These are phyloP conservation scores for Zaprionus bogoriensis DNA, from an alignment of 2,888 invertebrate genomes.

Conservation along the genomic window DNA sequence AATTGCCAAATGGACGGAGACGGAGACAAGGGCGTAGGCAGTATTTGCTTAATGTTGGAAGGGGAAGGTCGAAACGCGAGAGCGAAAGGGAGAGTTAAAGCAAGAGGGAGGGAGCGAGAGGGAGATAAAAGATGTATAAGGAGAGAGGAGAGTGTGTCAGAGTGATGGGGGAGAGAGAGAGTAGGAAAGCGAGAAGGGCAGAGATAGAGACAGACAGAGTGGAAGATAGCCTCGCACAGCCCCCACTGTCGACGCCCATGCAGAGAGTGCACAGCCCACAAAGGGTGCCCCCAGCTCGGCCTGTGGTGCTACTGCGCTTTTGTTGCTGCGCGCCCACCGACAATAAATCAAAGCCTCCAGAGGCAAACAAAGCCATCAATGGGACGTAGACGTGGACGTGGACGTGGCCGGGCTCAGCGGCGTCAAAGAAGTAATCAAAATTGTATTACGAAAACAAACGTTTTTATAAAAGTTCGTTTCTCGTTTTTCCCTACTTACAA, in stretches of 20 bases:
- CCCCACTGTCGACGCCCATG: background rate
- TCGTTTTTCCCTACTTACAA: slow-evolving; percentile 39
- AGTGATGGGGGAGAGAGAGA: no score
- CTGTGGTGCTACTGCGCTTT: slow-evolving; percentile 36
- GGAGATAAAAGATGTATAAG: no score
- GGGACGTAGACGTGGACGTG: slow-evolving; percentile 17
- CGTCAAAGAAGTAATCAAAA: slow-evolving; percentile 77
- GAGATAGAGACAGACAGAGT: no score
- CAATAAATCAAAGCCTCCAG: slow-evolving; percentile 61
- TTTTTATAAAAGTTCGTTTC: slow-evolving; percentile 65
- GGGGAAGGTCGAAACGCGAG: no score
- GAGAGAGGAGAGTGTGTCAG: no score
- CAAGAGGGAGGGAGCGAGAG: no score
- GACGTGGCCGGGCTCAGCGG: slow-evolving; percentile 26
- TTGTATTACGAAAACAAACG: slow-evolving; percentile 77
- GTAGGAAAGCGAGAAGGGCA: no score
- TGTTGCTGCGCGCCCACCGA: slow-evolving; percentile 32
- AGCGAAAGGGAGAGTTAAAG: no score
- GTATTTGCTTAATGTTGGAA: no score
- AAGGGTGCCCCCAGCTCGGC: slow-evolving; percentile 1
- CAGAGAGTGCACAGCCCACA: background rate
- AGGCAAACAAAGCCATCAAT: slow-evolving; percentile 65
- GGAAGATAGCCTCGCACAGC: no score
- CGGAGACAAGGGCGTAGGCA: background rate
- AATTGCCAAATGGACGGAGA: slow-evolving; percentile 64